Conservation (phyloP, 2,797 vertebrate genomes). For the Syndactyla subalaris region DNA sequence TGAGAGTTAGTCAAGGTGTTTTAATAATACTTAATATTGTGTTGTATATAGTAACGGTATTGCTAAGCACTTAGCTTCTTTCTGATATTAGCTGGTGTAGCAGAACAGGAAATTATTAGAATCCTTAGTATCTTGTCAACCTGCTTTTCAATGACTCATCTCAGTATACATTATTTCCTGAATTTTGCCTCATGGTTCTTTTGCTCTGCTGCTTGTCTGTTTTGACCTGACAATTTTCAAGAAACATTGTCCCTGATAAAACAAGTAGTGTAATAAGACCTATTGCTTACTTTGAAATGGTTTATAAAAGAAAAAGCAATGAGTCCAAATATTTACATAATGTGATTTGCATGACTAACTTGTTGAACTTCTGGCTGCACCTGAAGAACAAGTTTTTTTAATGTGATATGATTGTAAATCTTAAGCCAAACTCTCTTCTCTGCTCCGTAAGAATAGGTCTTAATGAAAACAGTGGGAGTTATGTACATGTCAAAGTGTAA, state of each 20-base stretch:
- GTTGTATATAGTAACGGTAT: neutral
- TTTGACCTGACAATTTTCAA: neutral
- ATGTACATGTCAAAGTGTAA: neutral
- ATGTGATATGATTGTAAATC: neutral
- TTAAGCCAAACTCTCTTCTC: neutral
- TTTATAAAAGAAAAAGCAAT: neutral
- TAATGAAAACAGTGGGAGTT: neutral
- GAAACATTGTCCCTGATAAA: neutral
- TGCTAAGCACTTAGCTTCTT: neutral
- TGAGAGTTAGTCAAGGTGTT: neutral
- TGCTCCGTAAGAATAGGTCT: neutral
- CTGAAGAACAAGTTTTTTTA: slow-evolving; percentile 48
- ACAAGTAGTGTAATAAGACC: neutral
- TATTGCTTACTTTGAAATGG: neutral
- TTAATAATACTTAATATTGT: neutral
- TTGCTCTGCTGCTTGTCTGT: neutral
- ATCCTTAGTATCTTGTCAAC: fast-evolving
- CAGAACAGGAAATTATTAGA: neutral
- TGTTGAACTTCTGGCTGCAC: slow-evolving; percentile 28
- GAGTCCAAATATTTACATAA: slow-evolving; percentile 41
- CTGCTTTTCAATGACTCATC: neutral
- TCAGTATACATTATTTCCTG: neutral
- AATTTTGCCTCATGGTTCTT: neutral
- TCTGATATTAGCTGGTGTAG: neutral
- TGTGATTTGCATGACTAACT: slow-evolving; percentile 13